phyloP scores from a whole-genome alignment of 2,888 invertebrate genomes.

The Thyatira batis region DNA sequence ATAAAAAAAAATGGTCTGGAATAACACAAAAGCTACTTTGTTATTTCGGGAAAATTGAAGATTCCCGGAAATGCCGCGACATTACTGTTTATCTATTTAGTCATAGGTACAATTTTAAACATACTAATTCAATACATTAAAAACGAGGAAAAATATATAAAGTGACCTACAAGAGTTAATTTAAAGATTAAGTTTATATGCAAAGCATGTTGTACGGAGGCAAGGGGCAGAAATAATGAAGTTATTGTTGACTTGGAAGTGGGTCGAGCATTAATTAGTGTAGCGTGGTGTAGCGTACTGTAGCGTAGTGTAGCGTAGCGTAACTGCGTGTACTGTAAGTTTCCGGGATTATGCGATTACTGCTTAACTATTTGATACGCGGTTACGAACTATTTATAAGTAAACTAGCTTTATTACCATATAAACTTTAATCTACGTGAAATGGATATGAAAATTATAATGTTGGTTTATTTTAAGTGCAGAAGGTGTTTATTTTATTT shows the following conservation, averaged over 20 bases:
- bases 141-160: not conserved
- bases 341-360: not conserved
- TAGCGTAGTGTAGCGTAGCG: not conserved
- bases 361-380: not conserved
- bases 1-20: no score
- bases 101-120: no score
- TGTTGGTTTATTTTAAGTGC: no score
- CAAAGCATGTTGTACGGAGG: constrained; percentile 4
- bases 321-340: not conserved
- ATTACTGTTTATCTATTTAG: no score
- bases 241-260: constrained; percentile 22
- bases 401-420: not conserved
- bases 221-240: constrained; percentile 16
- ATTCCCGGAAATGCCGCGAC: no score
- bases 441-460: not conserved
- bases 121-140: not conserved
- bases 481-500: no score
- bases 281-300: not conserved
- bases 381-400: not conserved
- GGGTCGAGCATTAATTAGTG: constrained; percentile 14
- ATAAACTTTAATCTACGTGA: no score
- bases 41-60: no score
- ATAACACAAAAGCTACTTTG: no score
- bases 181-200: not conserved
- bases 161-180: not conserved